Evolutionary conservation across 2,888 invertebrate genomes (phyloP).

Genomic region (Aricia artaxerxes): DNA sequence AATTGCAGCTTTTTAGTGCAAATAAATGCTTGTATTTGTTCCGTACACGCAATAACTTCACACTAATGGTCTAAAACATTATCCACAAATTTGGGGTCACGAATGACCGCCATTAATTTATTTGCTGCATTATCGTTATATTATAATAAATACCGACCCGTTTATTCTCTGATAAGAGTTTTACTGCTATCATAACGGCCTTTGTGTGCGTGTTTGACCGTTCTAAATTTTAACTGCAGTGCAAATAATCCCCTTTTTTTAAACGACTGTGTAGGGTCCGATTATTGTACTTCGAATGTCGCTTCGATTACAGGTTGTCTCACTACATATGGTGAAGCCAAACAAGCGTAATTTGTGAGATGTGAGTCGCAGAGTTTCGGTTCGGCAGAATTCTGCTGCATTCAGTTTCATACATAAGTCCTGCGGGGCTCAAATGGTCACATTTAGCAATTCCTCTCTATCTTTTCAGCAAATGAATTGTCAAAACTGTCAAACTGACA

Average conservation of each 20-base stretch:
- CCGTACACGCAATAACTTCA: conserved; percentile 26
- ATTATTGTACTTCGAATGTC: not conserved
- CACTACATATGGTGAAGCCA: no score
- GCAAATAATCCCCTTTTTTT: not conserved
- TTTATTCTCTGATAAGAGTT: conserved; percentile 41
- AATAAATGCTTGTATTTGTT: conserved; percentile 2
- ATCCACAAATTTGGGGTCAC: conserved; percentile 29
- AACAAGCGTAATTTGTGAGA: no score
- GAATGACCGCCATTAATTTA: conserved; percentile 22
- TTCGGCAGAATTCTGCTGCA: no score
- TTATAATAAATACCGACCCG: conserved; percentile 37
- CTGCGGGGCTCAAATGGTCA: no score
- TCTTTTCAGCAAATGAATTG: no score
- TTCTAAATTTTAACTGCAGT: conserved; percentile 30
- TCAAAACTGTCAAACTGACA: no score
- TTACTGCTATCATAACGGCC: conserved; percentile 29
- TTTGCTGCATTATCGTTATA: conserved; percentile 35
- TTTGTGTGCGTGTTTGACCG: conserved; percentile 40
- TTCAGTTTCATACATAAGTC: no score
- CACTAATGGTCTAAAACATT: conserved; percentile 28
- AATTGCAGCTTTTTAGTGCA: conserved; percentile 18
- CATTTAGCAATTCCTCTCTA: no score
- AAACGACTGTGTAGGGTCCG: not conserved
- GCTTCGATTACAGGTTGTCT: not conserved
- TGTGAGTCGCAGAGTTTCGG: no score